These are phyloP conservation scores for Gallinago stenura DNA, from an alignment of 2,797 vertebrate genomes.

Conservation along the genomic window DNA sequence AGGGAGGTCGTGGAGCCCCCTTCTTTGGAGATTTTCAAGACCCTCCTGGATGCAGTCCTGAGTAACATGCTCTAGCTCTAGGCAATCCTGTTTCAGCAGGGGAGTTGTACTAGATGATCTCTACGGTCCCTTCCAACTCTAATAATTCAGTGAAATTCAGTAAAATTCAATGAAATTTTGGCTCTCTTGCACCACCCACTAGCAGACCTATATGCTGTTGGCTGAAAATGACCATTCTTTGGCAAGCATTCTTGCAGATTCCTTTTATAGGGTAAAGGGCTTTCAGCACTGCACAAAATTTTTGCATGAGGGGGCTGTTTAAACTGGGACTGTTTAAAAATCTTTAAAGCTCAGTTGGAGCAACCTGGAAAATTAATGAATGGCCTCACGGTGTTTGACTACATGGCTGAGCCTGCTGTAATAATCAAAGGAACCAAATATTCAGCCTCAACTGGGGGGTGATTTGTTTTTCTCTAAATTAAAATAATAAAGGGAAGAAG, in stretches of 20 bases:
- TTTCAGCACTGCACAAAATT: neutral
- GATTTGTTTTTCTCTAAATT: neutral
- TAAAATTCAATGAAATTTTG: too few species aligned
- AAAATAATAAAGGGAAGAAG: neutral
- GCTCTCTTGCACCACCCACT: neutral
- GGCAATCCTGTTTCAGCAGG: too few species aligned
- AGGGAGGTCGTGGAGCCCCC: too few species aligned
- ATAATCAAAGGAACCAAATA: conserved; percentile 10
- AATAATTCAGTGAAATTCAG: too few species aligned
- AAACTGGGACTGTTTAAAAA: neutral
- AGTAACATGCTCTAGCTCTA: too few species aligned
- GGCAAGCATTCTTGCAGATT: neutral
- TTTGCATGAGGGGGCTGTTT: neutral
- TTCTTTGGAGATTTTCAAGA: too few species aligned
- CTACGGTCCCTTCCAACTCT: too few species aligned
- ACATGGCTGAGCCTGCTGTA: neutral
- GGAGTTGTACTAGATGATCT: too few species aligned
- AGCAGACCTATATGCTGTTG: neutral
- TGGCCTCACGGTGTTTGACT: neutral
- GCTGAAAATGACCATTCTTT: neutral
- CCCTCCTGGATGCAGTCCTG: too few species aligned
- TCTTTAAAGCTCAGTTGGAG: neutral
- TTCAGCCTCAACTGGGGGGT: neutral
- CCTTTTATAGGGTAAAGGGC: neutral
- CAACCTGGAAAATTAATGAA: conserved; percentile 35